Percentiles rank a stretch among this genome's conserved stretches.
Evolutionary conservation across 2,797 vertebrate species (phyloP).

Genomic region (Bothrops alternatus): DNA sequence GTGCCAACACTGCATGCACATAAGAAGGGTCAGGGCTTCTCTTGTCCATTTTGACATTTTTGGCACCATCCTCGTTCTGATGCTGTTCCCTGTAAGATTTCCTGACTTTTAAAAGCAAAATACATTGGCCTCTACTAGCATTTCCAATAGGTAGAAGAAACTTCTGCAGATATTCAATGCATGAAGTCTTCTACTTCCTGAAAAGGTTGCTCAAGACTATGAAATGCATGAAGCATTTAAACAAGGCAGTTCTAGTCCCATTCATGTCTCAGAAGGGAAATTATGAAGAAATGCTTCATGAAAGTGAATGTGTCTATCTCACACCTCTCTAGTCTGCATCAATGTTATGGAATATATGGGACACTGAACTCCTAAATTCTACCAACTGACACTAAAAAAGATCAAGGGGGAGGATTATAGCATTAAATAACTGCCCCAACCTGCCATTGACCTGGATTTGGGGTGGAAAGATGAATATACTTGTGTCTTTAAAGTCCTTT

Average conservation of each 20-base stretch:
- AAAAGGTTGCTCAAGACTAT: neutral
- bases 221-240: neutral
- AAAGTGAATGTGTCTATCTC: neutral
- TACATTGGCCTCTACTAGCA: neutral
- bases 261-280: neutral
- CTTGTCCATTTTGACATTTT: neutral
- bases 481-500: slow-evolving; percentile 50
- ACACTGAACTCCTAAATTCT: neutral
- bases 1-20: neutral
- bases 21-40: neutral
- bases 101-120: neutral
- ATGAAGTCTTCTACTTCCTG: neutral
- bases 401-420: neutral
- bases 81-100: neutral
- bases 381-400: neutral
- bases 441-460: neutral
- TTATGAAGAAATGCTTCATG: neutral
- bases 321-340: neutral
- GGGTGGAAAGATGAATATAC: neutral
- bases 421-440: neutral
- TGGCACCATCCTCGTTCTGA: neutral
- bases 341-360: neutral
- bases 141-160: neutral
- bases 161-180: neutral
- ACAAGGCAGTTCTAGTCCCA: neutral